Evolutionary conservation across 1,140 invertebrate species (phyloP).

Genomic region (Saccostrea glomerata): DNA sequence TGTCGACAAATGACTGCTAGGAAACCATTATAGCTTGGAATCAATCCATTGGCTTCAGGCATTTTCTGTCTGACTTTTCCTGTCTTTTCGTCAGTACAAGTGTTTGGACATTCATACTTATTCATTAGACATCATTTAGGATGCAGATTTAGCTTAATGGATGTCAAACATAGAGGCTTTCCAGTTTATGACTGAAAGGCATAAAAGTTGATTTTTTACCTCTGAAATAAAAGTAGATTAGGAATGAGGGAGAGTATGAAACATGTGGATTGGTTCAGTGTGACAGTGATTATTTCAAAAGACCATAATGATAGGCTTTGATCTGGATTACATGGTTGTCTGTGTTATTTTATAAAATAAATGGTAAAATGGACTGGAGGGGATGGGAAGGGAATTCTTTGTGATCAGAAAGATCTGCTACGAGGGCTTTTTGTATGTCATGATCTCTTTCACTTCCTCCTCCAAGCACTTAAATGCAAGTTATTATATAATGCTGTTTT

Average conservation of each 20-base stretch:
- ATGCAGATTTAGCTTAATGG: slow-evolving; percentile 33
- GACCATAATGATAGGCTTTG: slow-evolving; percentile 10
- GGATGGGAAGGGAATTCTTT: slow-evolving; percentile 1
- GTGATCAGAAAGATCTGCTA: slow-evolving; percentile 14
- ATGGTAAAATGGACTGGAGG: background rate
- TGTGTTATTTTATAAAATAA: slow-evolving; percentile 32
- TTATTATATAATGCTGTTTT: slow-evolving; percentile 33
- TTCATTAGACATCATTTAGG: slow-evolving; percentile 36
- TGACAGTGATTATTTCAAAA: slow-evolving; percentile 21
- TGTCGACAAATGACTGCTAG: slow-evolving; percentile 28
- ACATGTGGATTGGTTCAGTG: background rate
- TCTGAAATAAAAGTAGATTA: slow-evolving; percentile 35
- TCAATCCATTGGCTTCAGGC: slow-evolving; percentile 28
- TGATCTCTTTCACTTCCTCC: slow-evolving; percentile 33
- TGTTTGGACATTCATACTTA: slow-evolving; percentile 32
- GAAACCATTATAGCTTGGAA: slow-evolving; percentile 33
- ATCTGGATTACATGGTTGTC: slow-evolving; percentile 16
- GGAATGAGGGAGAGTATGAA: slow-evolving; percentile 15
- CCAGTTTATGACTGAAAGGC: slow-evolving; percentile 18
- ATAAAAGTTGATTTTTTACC: slow-evolving; percentile 16
- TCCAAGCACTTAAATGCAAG: slow-evolving; percentile 26
- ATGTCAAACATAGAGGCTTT: slow-evolving; percentile 13
- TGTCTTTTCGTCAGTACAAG: slow-evolving; percentile 30
- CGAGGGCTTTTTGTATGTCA: slow-evolving; percentile 13
- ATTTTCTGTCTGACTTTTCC: slow-evolving; percentile 27